Evolutionary conservation across 2,888 invertebrate genomes (phyloP), one percentile per base, ranked within the genome.

Genomic region (Mayetiola destructor): DNA sequence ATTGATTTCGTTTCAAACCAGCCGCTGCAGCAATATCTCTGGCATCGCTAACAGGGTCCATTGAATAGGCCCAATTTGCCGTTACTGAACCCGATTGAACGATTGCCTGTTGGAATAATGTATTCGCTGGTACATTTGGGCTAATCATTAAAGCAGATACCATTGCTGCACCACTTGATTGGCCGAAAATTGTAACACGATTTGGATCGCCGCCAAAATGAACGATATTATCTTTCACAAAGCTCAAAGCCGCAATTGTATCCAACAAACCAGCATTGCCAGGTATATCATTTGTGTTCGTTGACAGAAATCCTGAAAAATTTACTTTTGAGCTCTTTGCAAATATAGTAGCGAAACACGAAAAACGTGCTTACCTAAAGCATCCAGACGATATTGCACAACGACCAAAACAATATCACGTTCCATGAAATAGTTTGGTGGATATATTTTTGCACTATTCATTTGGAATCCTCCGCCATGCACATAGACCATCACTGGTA

Each of bases 191-290:
- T 0, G 78, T 78, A 0, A 78, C 70, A 23, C 64, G 66, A 12
- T 60, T 60, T 1, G 74, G 67, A 64, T 78, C 73, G 0, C 78
- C 78, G 10, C 77, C 76, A 60, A 78, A 78, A 58, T 67, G 61
- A 29, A 64, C 62, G n/a, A 77, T 75, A 61, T 76, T 69, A 55
- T 73, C 68, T 6, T 73, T 66, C 20, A 76, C 68, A 74, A 75
- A 79, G 56, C 74, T 65, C 54, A 79, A 63, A 0, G 76, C 77
- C 56, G 74, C 60, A 35, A 75, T 67, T 32, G 75, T 70, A 61
- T 79, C 79, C 54, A 76, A 65, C 6, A 79, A 68, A 1, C 76
- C 78, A 57, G 74, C 76, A 63, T 79, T 79, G 20, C 79, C 79
- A 1, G 77, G 74, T 29, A 76, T 70, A 21, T 71, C 73, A 18